phyloP scores from a whole-genome alignment of 1,140 invertebrate species.

The Ptiloglossa arizonensis region DNA sequence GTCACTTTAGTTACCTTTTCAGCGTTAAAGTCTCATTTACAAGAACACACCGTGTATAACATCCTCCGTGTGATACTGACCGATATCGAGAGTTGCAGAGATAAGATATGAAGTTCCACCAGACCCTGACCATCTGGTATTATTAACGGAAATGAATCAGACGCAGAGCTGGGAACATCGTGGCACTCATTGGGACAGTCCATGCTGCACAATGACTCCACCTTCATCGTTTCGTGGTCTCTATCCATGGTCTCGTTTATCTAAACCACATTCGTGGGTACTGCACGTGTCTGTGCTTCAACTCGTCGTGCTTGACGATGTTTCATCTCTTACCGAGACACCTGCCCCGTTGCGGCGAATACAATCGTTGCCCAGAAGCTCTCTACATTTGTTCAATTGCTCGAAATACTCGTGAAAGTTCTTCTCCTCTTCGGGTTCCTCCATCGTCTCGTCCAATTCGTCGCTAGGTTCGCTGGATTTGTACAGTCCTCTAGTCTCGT shows the following conservation, averaged over 20 bases:
- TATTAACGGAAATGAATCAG: constrained; percentile 43
- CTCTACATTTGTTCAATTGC: constrained; percentile 21
- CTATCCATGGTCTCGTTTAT: background rate
- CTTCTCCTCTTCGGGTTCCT: too few relatives aligned
- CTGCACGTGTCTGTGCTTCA: background rate
- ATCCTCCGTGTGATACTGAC: constrained; percentile 61
- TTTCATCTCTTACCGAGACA: constrained; percentile 19
- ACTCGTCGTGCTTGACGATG: background rate
- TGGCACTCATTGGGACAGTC: constrained; percentile 28
- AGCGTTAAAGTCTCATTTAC: too few relatives aligned
- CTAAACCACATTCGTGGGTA: background rate
- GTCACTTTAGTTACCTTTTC: background rate
- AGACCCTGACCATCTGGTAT: constrained; percentile 65
- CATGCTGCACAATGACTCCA: constrained; percentile 23
- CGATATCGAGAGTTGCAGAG: constrained; percentile 67
- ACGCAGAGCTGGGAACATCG: background rate
- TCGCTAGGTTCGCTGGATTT: background rate
- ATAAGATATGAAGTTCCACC: constrained; percentile 72
- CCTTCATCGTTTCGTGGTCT: background rate
- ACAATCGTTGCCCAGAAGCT: background rate
- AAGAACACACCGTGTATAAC: background rate
- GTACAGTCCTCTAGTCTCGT: background rate
- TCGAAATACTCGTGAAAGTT: constrained; percentile 13
- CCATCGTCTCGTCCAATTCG: background rate
- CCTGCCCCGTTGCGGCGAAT: too few relatives aligned